Conservation (phyloP, 2,797 vertebrate genomes). For the Artibeus lituratus region DNA sequence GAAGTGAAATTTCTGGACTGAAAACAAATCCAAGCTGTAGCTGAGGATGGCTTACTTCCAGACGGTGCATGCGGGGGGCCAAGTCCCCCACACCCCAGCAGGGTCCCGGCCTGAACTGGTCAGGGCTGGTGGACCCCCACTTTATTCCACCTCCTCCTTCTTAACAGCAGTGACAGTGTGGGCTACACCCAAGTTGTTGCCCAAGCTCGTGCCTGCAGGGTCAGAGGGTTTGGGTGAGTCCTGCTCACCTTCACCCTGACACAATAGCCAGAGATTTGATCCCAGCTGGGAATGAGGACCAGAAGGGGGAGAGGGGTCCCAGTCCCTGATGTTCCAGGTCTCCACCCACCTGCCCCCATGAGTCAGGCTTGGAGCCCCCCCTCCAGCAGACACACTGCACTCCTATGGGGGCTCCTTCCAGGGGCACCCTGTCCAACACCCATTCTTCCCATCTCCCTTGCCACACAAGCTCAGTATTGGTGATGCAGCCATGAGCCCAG, state of each 20-base stretch:
- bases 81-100: not conserved
- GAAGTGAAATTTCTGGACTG: not conserved
- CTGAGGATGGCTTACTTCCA: not conserved
- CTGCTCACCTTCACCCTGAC: no score
- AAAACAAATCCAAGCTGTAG: not conserved
- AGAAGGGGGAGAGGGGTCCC: not conserved
- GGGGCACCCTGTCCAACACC: fast-evolving
- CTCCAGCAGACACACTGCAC: not conserved
- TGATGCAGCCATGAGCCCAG: not conserved
- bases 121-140: not conserved
- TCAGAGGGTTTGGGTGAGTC: not conserved
- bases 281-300: not conserved
- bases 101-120: not conserved
- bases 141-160: not conserved
- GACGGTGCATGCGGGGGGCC: fast-evolving
- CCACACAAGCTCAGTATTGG: not conserved
- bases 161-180: fast-evolving
- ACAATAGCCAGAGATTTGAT: not conserved
- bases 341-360: not conserved
- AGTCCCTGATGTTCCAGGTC: no score
- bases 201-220: fast-evolving
- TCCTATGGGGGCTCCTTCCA: not conserved
- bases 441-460: no score
- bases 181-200: fast-evolving
- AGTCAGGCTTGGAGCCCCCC: not conserved